These are phyloP conservation scores for Hedya salicella DNA, from an alignment of 2,888 invertebrate genomes.

Conservation along the genomic window DNA sequence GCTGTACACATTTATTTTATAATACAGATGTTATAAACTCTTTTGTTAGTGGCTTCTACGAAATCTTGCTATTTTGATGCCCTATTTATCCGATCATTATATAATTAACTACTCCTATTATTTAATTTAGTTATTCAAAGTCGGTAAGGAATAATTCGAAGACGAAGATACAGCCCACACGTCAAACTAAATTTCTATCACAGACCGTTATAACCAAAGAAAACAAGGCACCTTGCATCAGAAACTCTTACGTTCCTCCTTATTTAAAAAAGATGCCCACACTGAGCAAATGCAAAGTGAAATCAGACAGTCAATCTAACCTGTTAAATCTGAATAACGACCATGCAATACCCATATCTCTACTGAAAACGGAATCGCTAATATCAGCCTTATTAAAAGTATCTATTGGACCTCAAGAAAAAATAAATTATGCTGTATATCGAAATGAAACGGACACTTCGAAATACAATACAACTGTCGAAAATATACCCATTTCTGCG, in stretches of 20 bases:
- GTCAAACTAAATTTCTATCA: constrained; percentile 17
- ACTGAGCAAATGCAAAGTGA: constrained; percentile 50
- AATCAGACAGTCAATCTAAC: constrained; percentile 49
- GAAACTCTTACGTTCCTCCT: constrained; percentile 24
- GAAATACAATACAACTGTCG: constrained; percentile 51
- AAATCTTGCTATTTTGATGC: too few relatives aligned
- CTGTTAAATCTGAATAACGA: constrained; percentile 47
- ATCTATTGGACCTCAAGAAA: constrained; percentile 51
- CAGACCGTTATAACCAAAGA: constrained; percentile 16
- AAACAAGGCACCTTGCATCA: neutral
- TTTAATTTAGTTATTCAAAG: constrained; percentile 58
- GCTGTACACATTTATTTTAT: too few relatives aligned
- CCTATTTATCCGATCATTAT: too few relatives aligned
- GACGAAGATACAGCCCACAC: neutral
- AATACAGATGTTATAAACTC: too few relatives aligned
- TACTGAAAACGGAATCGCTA: constrained; percentile 53
- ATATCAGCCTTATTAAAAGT: constrained; percentile 60
- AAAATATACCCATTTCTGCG: constrained; percentile 41
- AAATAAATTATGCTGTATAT: constrained; percentile 62
- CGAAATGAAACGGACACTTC: constrained; percentile 58
- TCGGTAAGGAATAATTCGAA: constrained; percentile 46
- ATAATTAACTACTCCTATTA: neutral
- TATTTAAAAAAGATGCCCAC: constrained; percentile 21
- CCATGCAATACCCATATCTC: constrained; percentile 31
- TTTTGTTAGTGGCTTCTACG: too few relatives aligned